Evolutionary conservation across 2,797 vertebrate genomes (phyloP).

Genomic region (Halcyon chelicuti): DNA sequence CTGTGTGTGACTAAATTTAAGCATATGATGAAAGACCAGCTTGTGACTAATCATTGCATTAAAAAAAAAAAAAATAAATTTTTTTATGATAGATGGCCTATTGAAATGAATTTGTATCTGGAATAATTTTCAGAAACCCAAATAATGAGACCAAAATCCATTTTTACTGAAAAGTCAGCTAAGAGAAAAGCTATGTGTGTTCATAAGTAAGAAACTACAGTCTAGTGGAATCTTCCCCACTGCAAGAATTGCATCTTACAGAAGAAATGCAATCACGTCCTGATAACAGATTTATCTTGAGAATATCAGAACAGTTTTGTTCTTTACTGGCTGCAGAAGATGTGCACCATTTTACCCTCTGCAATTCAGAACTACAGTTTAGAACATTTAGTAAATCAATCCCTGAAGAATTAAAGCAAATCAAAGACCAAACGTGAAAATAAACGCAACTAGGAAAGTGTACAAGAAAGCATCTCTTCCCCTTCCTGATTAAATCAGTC

Average conservation of each 20-base stretch:
- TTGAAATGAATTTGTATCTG: background rate
- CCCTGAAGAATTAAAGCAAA: background rate
- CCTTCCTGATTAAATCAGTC: background rate
- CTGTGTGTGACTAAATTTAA: constrained; percentile 42
- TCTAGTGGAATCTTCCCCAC: background rate
- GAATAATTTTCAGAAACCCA: background rate
- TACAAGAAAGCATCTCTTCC: background rate
- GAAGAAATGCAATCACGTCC: background rate
- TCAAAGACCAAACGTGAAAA: background rate
- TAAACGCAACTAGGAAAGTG: background rate
- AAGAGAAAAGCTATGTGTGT: background rate
- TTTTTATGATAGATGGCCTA: background rate
- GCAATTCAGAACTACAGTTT: background rate
- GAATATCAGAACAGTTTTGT: background rate
- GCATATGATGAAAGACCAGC: constrained; percentile 22
- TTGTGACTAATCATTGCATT: constrained; percentile 27
- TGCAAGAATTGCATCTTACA: background rate
- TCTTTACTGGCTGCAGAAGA: background rate
- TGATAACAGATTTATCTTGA: background rate
- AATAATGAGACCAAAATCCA: background rate
- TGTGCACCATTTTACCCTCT: background rate
- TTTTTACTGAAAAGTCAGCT: background rate
- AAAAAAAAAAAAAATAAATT: background rate
- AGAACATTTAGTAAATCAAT: background rate
- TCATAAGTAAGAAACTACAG: background rate